Conservation (phyloP, 2,797 vertebrate genomes). For the Capromys pilorides region DNA sequence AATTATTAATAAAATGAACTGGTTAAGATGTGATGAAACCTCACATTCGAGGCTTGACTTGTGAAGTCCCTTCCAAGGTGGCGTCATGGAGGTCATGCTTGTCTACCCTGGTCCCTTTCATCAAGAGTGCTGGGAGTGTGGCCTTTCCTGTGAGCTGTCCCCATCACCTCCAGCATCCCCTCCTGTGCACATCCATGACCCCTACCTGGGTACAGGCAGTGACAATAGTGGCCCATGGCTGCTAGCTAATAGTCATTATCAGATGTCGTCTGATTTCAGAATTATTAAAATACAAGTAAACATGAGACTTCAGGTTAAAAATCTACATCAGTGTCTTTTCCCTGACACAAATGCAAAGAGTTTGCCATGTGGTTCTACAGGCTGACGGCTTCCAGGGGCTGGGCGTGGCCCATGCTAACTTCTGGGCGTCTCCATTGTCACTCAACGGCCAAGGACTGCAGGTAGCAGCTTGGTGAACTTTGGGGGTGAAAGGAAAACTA, state of each 20-base stretch:
- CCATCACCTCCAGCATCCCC: neutral
- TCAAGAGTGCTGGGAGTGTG: no score
- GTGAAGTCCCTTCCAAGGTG: neutral
- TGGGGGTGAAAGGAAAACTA: neutral
- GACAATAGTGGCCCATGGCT: neutral
- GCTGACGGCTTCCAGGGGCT: neutral
- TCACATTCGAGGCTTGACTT: neutral
- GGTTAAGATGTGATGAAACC: neutral
- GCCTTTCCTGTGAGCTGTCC: neutral
- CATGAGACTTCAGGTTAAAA: neutral
- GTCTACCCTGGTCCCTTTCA: neutral
- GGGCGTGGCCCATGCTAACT: neutral
- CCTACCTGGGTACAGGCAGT: no score
- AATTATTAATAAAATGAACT: neutral
- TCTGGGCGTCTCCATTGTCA: neutral
- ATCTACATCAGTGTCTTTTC: neutral
- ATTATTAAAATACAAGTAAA: neutral
- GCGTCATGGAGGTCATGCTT: neutral
- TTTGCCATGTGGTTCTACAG: neutral
- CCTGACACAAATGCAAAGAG: neutral
- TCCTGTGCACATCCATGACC: neutral
- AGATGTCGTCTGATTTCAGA: constrained; percentile 10
- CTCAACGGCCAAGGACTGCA: neutral
- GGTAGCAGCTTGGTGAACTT: neutral
- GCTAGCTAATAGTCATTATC: neutral